Evolutionary conservation across 2,797 vertebrate species (phyloP).

Genomic region (Bradypodion ventrale): DNA sequence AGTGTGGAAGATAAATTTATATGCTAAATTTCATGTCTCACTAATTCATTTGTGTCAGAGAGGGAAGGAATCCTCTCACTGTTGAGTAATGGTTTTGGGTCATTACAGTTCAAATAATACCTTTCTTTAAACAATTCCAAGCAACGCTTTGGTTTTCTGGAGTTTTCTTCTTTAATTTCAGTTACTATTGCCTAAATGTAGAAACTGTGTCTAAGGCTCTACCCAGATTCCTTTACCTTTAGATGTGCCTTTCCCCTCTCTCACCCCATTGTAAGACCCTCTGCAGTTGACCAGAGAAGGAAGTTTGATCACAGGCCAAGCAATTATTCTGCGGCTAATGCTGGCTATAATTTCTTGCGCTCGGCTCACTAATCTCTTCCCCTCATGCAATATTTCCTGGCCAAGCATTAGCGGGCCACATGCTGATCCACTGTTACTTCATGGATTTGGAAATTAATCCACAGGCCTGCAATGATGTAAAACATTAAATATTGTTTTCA

Average conservation of each 20-base stretch:
- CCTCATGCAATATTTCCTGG: slow-evolving; percentile 72
- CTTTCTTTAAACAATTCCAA: slow-evolving; percentile 13
- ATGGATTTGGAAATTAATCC: slow-evolving; percentile 77
- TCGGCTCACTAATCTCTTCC: slow-evolving; percentile 56
- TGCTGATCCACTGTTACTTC: slow-evolving; percentile 70
- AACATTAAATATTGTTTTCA: slow-evolving; percentile 80
- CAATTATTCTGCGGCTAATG: slow-evolving; percentile 51
- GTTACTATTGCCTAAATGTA: slow-evolving; percentile 6
- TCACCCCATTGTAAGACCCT: slow-evolving; percentile 6
- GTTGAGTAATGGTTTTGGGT: neutral
- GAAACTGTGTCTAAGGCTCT: slow-evolving; percentile 20
- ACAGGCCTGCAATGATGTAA: slow-evolving; percentile 71
- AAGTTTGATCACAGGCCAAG: slow-evolving; percentile 36
- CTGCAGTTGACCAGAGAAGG: slow-evolving; percentile 9
- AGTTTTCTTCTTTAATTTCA: slow-evolving; percentile 21
- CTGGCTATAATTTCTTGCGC: slow-evolving; percentile 58
- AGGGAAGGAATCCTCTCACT: neutral
- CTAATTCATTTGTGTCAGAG: neutral
- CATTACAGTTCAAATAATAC: neutral
- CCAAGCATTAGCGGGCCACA: slow-evolving; percentile 69
- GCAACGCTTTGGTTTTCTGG: slow-evolving; percentile 28
- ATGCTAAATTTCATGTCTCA: slow-evolving; percentile 7
- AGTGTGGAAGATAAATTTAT: neutral
- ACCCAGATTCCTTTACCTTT: slow-evolving; percentile 10
- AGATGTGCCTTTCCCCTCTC: slow-evolving; percentile 4